Base-by-base conservation (phyloP, 2,113 vertebrate species). In the Dicentrarchus labrax region DNA sequence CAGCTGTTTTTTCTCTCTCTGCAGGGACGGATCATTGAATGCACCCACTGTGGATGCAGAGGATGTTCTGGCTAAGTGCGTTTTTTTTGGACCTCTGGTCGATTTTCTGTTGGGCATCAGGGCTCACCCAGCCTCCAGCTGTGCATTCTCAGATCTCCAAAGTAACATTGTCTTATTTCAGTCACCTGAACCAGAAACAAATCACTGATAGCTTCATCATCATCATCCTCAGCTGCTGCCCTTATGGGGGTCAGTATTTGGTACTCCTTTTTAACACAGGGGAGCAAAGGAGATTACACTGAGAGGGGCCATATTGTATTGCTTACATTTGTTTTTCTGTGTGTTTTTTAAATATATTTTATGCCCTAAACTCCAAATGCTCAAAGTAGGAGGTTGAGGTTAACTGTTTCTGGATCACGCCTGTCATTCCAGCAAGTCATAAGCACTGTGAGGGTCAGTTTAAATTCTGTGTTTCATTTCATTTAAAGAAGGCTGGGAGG, bases 1-100 rank as follows among this genome's bases (percentile, higher is more conserved):
- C 2, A 67, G n/a, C 2, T 72, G n/a, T 51, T 22, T 30, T 41
- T 15, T 51, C 22, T 16, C 45, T 6, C 36, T 84, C 62, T 90
- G 15, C 93, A 99, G 98, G 98, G 98, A 41, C 95, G 97, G 84
- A 99, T 99, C 91, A 98, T 99, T 21, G 98, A 99, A 78, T 99
- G 98, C 90, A 99, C 98, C 38, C 98, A 99, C 91, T 99, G 98
- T 5, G 98, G 98, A 61, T 99, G 98, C 92, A 95, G 98, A 88
- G 98, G 98, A 78, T 99, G 98, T 70, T 99, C 98, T 21, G 98
- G 98, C 60, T 99, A 94, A 96, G 70, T 48, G 57, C 47, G 36
- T 57, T 45, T 21, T 21, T 30, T 66, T 66, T 51, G 64, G 43
- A 87, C 41, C 64, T 80, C 64, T 9, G 15, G 62, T 36, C 67